These are phyloP conservation scores for Axea sp. DNA, from an alignment of 2,888 invertebrate genomes.

Conservation along the genomic window DNA sequence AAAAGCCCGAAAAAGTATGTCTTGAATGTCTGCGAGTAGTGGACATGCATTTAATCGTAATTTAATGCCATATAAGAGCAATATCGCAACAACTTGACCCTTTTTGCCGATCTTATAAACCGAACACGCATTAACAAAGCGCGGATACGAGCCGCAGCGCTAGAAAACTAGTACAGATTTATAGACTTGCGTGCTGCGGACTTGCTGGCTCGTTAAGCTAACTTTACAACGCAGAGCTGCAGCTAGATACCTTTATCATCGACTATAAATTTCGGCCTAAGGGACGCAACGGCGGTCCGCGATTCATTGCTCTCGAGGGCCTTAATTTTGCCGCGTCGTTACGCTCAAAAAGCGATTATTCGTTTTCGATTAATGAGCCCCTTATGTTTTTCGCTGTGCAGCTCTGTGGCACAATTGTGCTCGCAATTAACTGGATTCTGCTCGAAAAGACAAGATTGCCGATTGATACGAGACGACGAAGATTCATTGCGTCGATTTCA, in stretches of 20 bases:
- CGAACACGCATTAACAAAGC: constrained; percentile 36
- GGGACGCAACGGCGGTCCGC: constrained; percentile 61
- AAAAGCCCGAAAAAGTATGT: constrained; percentile 21
- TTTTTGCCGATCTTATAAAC: constrained; percentile 38
- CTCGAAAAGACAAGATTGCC: too few species aligned
- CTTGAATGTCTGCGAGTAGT: constrained; percentile 8
- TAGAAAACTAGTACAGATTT: constrained; percentile 65
- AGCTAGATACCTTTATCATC: constrained; percentile 71
- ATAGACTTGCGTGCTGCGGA: constrained; percentile 69
- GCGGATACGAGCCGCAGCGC: constrained; percentile 9
- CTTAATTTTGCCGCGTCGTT: constrained; percentile 5
- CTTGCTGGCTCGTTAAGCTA: constrained; percentile 68
- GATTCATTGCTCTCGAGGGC: constrained; percentile 14
- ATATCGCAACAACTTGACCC: not conserved
- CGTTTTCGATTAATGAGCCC: constrained; percentile 20
- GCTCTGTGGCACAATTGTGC: too few species aligned
- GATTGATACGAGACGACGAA: too few species aligned
- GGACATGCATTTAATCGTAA: constrained; percentile 19
- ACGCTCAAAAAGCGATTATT: constrained; percentile 18
- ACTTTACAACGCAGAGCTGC: constrained; percentile 62
- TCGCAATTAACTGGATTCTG: too few species aligned
- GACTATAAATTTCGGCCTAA: constrained; percentile 72
- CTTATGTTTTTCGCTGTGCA: not conserved
- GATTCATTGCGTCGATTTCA: too few species aligned
- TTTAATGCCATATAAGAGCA: constrained; percentile 19